Base-by-base conservation (phyloP, 2,797 vertebrate species). In the Neopelma chrysocephalum region DNA sequence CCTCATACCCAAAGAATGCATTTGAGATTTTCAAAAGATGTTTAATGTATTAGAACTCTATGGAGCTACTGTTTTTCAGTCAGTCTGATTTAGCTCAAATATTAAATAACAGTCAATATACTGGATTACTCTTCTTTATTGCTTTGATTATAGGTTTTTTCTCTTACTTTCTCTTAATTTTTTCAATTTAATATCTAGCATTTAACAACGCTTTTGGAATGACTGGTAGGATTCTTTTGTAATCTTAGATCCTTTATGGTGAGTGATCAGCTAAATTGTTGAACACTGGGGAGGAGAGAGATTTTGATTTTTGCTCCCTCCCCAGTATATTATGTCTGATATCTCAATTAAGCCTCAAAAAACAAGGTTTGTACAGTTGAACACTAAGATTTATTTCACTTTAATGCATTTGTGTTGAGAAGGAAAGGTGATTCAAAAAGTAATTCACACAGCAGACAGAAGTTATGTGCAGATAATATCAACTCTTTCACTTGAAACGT, bases 231-330 rank as follows among this genome's bases (percentile, higher is more conserved):
- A 54, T 50, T 89, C 21, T 81, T 82, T 57, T 84, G 12, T 51
- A 20, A 18, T 76, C 23, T 82, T 91, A 73, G 20, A 57, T 69
- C 23, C 26, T 72, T 84, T 62, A 40, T 66, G 31, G 38, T 71
- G n/a, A 90, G 15, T 15, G 10, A 29, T 29, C 19, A 36, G 9
- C 60, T 71, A 70, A 84, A 82, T 43, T 72, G 38, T 82, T 87
- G 27, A 60, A 0, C 22, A 8, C 10, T 82, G 40, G 3, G 3
- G 2, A 4, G 8, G 7, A 42, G 15, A 10, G 3, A 5, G 16
- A 70, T 26, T 81, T 91, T 60, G 31, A 48, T 50, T 80, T 93
- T 60, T 65, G 5, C 23, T 77, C 12, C 20, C 7, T 82, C 50
- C 10, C 4, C 10, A 15, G 17, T 32, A 17, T 50, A 7, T 36